These are phyloP conservation scores for Cladopsammia gracilis DNA, from an alignment of 64 coral and sea anemone genomes.

Conservation along the genomic window DNA sequence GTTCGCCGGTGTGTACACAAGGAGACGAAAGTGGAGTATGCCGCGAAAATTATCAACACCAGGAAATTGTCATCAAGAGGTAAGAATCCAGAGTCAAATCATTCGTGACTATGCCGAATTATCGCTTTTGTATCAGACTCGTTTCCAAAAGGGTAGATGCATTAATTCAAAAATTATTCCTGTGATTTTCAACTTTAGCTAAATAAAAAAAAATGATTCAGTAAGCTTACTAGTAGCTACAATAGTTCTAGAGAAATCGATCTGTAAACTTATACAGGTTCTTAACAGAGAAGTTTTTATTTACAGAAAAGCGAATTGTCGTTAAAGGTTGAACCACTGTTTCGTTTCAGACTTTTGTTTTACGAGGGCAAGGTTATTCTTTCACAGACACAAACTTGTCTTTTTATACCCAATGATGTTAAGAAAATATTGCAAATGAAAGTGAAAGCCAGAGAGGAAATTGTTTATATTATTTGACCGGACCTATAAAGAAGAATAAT, in stretches of 20 bases:
- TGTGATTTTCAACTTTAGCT: background rate
- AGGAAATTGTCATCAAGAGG: slow-evolving; percentile 98
- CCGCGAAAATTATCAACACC: slow-evolving; percentile 99
- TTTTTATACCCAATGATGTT: slow-evolving; percentile 9
- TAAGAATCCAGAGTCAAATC: slow-evolving; percentile 45
- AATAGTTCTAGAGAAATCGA: background rate
- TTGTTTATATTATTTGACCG: slow-evolving; percentile 28
- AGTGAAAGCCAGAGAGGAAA: background rate
- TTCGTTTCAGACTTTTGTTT: background rate
- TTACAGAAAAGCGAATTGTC: background rate
- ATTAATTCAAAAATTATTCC: background rate
- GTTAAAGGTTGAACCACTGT: background rate
- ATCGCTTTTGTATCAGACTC: slow-evolving; percentile 4
- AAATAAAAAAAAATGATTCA: background rate
- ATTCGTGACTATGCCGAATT: background rate
- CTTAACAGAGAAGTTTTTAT: background rate
- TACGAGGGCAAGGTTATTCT: background rate
- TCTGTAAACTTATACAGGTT: background rate
- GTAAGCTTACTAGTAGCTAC: background rate
- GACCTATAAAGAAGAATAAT: background rate
- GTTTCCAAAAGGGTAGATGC: background rate
- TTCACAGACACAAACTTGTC: background rate
- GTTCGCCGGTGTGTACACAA: slow-evolving; percentile 98
- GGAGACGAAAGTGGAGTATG: slow-evolving; percentile 93
- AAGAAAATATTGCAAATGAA: slow-evolving; percentile 12